These are phyloP conservation scores for Cryptosula pallasiana DNA, from an alignment of 2,888 invertebrate species.

Conservation along the genomic window DNA sequence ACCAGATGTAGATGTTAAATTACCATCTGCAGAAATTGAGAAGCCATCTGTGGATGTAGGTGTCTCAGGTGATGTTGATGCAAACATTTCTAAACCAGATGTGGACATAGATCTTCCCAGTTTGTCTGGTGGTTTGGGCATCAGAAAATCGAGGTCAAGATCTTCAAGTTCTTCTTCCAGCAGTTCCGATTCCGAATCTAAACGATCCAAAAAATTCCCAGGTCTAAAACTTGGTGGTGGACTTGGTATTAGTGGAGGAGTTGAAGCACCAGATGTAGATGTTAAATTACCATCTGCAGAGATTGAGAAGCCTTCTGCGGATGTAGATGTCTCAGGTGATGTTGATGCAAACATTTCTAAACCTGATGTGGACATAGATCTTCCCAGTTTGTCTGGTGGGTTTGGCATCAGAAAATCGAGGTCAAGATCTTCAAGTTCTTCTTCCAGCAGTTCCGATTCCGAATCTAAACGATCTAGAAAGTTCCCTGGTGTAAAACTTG, in stretches of 20 bases:
- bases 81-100: neutral
- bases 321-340: neutral
- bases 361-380: neutral
- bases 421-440: too few relatives aligned
- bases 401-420: too few relatives aligned
- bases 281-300: conserved; percentile 10
- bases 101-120: neutral
- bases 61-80: neutral
- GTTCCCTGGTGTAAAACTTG: too few relatives aligned
- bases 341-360: neutral
- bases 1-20: neutral
- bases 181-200: too few relatives aligned
- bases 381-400: neutral
- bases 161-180: too few relatives aligned
- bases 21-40: conserved; percentile 3
- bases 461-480: too few relatives aligned
- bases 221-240: too few relatives aligned
- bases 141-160: too few relatives aligned
- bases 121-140: neutral
- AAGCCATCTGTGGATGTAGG: neutral
- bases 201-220: too few relatives aligned
- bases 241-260: neutral
- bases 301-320: neutral
- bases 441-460: too few relatives aligned
- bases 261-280: conserved; percentile 3